Base-by-base conservation (phyloP, 1,140 invertebrate genomes). In the Phocides pigmalion region DNA sequence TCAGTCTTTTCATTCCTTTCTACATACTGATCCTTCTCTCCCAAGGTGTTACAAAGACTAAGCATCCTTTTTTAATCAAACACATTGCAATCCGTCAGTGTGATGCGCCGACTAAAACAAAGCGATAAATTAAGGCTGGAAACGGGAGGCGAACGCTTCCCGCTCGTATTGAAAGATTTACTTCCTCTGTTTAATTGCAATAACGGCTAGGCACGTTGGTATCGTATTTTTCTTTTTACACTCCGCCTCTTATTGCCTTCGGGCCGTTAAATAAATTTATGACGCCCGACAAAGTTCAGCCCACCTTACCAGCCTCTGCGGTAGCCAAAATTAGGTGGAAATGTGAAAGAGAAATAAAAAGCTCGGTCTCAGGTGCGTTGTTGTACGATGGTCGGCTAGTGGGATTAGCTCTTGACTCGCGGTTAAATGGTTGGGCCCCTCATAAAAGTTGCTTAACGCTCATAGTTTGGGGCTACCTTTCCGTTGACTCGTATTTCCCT, bases 121-220 rank as follows among this genome's bases (percentile, higher is more conserved):
- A 87, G 84, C 89, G 76, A 91, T 91, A 91, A 89, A 89, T 91
- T 88, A 88, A 85, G 73, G 78, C 80, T 79, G 81, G 74, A 88
- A 89, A 79, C 81, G 81, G 84, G 74, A 88, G 79, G 82, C 80
- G 81, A 88, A 85, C 79, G 84, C 64, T 82, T 73, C 75, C 74
- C 68, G 86, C 84, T 89, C 83, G 87, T 91, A 91, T 89, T 89
- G 89, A 91, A 89, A 91, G 89, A 91, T 91, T 91, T 91, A 91
- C 89, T 91, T 91, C 87, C 89, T 89, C 85, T 89, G 87, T 91
- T 91, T 91, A 91, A 91, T 91, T 91, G 89, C 89, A 91, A 91
- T 91, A 91, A 91, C 89, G 87, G 84, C 89, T 89, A 87, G 87
- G 89, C 89, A 89, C 89, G 87, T 89, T 86, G 85, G 85, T 89